Percentiles rank a stretch among this genome's conserved stretches.
Evolutionary conservation across 2,888 invertebrate species (phyloP).

Genomic region (Amiota minor): DNA sequence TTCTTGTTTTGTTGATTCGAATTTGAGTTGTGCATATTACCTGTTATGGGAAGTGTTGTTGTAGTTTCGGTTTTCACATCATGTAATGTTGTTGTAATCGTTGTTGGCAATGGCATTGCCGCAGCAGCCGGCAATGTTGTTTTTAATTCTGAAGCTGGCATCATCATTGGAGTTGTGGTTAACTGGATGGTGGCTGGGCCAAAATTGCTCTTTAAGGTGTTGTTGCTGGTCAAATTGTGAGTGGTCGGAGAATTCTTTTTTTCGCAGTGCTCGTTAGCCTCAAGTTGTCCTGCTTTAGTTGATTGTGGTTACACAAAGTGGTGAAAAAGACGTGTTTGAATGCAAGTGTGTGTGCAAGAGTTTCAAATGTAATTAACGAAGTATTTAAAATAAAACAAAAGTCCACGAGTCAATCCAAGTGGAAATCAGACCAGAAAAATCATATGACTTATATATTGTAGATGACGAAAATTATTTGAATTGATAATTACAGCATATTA

Average conservation of each 20-base stretch:
- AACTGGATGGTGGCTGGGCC: constrained; percentile 26
- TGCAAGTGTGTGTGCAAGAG: background rate
- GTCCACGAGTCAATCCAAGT: background rate
- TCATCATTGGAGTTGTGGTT: constrained; percentile 53
- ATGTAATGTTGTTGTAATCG: constrained; percentile 61
- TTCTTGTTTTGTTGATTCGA: background rate
- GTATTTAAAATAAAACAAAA: background rate
- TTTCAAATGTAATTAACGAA: constrained; percentile 19
- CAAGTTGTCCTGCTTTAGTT: constrained; percentile 68
- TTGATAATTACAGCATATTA: too few species aligned
- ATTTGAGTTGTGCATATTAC: constrained; percentile 44
- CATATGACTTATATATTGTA: too few species aligned
- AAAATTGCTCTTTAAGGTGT: constrained; percentile 54
- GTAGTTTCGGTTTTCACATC: constrained; percentile 61
- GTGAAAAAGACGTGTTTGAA: background rate
- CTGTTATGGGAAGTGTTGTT: constrained; percentile 63
- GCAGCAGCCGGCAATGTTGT: constrained; percentile 39
- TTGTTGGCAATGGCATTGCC: constrained; percentile 58
- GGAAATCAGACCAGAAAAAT: too few species aligned
- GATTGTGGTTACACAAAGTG: constrained; percentile 9
- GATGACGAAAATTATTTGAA: too few species aligned
- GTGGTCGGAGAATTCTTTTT: constrained; percentile 63
- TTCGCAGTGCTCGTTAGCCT: constrained; percentile 59
- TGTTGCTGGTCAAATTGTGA: constrained; percentile 37
- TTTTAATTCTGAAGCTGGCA: constrained; percentile 50